Evolutionary conservation across 1,140 invertebrate species (phyloP), one percentile per base, ranked within the genome.

Genomic region (Delia radicum): DNA sequence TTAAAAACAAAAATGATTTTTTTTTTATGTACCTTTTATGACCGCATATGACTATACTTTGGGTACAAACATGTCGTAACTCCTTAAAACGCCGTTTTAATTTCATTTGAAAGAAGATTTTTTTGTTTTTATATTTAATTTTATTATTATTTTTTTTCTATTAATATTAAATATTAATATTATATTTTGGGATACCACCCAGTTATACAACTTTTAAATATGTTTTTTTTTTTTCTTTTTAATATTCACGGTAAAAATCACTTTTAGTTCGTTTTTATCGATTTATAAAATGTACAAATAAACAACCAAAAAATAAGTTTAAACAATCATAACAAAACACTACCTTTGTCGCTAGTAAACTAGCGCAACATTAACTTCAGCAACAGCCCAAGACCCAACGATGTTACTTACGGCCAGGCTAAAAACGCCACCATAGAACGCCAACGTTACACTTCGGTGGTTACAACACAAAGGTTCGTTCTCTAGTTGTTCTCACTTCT

Each of bases 381-480:
- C 2, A 24, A 55, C 5, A 21, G 48, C n/a, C 7, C 21, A 55
- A 21, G 21, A 55, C 48, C 48, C 48, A 55, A 55, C n/a, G 48
- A 21, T 55, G n/a, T 2, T 7, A 55, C n/a, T 67, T 13, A 67
- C 63, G n/a, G n/a, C 55, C 4, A 24, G 2, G 55, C 55, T 65
- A 65, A 18, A 27, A 15, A 29, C 48, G 21, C 46, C 18, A 55
- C 46, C 46, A 2, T 28, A n/a, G 27, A 67, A 67, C 27, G 4
- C 63, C 27, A 67, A 67, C 63, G 29, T 67, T 67, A 67, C 63
- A 67, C 12, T 67, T 67, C 27, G 29, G 28, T 67, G 63, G 63
- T 67, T 31, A 67, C 63, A 67, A 21, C 55, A 29, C 48, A 18
- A 21, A 55, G n/a, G 48, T 18, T 55, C 48, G 8, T 55, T 55